These are phyloP conservation scores for Chironex yamaguchii DNA, from an alignment of 30 jellyfish, hydroid and myxozoan species.

Conservation along the genomic window DNA sequence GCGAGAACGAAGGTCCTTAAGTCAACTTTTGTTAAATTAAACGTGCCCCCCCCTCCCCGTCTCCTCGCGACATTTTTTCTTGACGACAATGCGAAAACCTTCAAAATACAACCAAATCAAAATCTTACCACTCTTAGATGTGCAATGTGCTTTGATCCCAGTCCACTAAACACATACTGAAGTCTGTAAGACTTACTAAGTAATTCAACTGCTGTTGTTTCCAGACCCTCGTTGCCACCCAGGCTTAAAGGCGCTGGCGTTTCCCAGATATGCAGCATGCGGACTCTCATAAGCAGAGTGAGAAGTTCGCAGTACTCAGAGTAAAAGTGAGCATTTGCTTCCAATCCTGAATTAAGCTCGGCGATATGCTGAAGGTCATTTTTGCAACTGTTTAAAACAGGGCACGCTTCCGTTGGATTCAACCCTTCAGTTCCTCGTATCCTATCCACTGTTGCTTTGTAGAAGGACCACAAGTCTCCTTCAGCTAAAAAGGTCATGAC, in stretches of 20 bases:
- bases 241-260: constrained; percentile 88
- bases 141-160: not conserved
- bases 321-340: constrained; percentile 85
- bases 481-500: constrained; percentile 26
- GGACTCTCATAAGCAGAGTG: constrained; percentile 52
- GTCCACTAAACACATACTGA: constrained; percentile 77
- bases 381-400: constrained; percentile 51
- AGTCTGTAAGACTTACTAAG: constrained; percentile 72
- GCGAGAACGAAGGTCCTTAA: too few species aligned
- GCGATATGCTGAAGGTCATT: constrained; percentile 72
- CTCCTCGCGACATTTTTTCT: too few species aligned
- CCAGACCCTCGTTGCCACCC: constrained; percentile 77
- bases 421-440: constrained; percentile 36
- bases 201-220: constrained; percentile 82
- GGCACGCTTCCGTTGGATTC: constrained; percentile 42
- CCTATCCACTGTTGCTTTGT: constrained; percentile 65
- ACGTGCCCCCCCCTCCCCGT: too few species aligned
- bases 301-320: constrained; percentile 66
- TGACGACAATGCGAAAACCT: too few species aligned
- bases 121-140: constrained; percentile 79
- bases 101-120: too few species aligned
- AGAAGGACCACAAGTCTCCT: constrained; percentile 57
- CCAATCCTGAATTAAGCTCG: constrained; percentile 47
- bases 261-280: constrained; percentile 86
- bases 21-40: too few species aligned